These are phyloP conservation scores for Drosophila pseudoananassae DNA, from an alignment of 1,140 invertebrate genomes.

Conservation along the genomic window DNA sequence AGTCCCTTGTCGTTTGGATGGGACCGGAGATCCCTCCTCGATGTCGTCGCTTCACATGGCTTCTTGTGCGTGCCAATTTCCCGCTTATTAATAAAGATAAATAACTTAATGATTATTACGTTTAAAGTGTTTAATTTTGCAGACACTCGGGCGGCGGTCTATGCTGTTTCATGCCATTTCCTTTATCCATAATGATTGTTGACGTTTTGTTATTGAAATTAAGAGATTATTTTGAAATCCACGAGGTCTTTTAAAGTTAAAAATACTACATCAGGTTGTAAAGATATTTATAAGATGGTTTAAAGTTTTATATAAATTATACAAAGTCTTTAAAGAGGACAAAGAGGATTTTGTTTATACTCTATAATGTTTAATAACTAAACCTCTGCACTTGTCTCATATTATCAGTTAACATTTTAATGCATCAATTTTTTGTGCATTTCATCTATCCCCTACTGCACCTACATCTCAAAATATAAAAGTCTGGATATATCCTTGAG, in stretches of 20 bases:
- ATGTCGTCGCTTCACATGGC: constrained; percentile 39
- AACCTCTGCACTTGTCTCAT: too few relatives aligned
- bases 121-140: constrained; percentile 76
- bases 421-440: constrained; percentile 12
- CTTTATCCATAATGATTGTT: constrained; percentile 17
- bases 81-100: constrained; percentile 83
- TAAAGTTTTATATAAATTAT: too few relatives aligned
- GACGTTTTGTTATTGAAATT: constrained; percentile 31
- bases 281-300: background rate
- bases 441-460: constrained; percentile 3
- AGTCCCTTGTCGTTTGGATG: background rate
- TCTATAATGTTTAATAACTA: too few relatives aligned
- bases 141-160: constrained; percentile 56
- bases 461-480: constrained; percentile 7
- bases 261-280: too few relatives aligned
- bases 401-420: background rate
- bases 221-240: too few relatives aligned
- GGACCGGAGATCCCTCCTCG: constrained; percentile 12
- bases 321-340: too few relatives aligned
- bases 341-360: too few relatives aligned
- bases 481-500: constrained; percentile 45
- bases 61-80: constrained; percentile 81
- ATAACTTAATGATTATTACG: constrained; percentile 81
- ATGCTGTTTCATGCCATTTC: constrained; percentile 2
- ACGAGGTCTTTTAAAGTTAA: too few relatives aligned